These are phyloP conservation scores for Amphipoea oculea DNA, from an alignment of 2,888 invertebrate genomes.

Conservation along the genomic window DNA sequence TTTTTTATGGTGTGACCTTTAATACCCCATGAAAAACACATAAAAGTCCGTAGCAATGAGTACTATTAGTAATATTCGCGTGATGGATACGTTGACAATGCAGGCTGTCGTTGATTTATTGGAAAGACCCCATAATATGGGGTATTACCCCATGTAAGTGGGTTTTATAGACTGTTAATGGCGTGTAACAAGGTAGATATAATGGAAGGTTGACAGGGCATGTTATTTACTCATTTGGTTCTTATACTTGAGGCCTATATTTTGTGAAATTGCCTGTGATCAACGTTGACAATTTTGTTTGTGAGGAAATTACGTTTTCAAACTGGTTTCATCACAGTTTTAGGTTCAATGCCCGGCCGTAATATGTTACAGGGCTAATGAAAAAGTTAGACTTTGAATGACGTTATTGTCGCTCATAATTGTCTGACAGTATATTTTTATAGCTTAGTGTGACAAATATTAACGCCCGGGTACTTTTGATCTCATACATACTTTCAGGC, in stretches of 20 bases:
- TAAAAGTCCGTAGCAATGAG: slow-evolving; percentile 47
- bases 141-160: slow-evolving; percentile 29
- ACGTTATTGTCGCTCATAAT: background rate
- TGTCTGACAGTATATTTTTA: background rate
- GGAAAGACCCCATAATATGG: slow-evolving; percentile 16
- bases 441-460: background rate
- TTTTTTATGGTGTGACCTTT: slow-evolving; percentile 69
- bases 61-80: slow-evolving; percentile 48
- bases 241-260: slow-evolving; percentile 10
- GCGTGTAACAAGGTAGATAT: slow-evolving; percentile 29
- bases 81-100: slow-evolving; percentile 63
- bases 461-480: background rate
- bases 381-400: background rate
- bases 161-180: slow-evolving; percentile 49
- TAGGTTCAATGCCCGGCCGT: background rate
- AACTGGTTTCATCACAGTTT: background rate
- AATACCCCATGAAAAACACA: slow-evolving; percentile 65
- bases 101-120: slow-evolving; percentile 56
- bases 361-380: background rate
- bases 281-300: slow-evolving; percentile 18
- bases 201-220: slow-evolving; percentile 16
- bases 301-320: slow-evolving; percentile 25
- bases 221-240: slow-evolving; percentile 45
- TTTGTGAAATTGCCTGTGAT: slow-evolving; percentile 24
- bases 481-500: background rate